These are phyloP conservation scores for Zeuzera pyrina DNA, from an alignment of 2,888 invertebrate species.

Conservation along the genomic window DNA sequence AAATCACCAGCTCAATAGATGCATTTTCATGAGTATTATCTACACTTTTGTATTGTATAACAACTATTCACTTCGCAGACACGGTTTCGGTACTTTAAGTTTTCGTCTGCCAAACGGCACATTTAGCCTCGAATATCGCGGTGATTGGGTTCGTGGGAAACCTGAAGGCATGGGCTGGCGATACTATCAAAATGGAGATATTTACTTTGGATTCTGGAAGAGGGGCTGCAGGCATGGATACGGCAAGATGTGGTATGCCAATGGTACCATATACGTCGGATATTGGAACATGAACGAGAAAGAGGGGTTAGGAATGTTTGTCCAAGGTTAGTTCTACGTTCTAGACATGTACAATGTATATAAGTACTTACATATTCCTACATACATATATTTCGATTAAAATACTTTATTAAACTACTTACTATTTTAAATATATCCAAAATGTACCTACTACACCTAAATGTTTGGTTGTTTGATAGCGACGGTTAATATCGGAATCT, in stretches of 20 bases:
- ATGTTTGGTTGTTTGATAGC: no score
- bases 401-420: no score
- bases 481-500: no score
- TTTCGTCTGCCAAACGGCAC: constrained; percentile 45
- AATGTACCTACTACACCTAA: no score
- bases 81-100: constrained; percentile 74
- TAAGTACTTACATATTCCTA: no score
- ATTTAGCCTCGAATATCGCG: constrained; percentile 66
- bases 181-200: constrained; percentile 70
- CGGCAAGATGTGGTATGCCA: constrained; percentile 75
- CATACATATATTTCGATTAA: no score
- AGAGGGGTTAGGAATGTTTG: constrained; percentile 69
- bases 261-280: constrained; percentile 75
- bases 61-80: constrained; percentile 32
- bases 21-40: no score
- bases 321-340: constrained; percentile 47
- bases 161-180: constrained; percentile 72
- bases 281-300: constrained; percentile 65
- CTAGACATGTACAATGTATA: no score
- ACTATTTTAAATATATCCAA: no score
- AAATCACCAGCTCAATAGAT: no score
- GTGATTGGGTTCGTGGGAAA: constrained; percentile 73
- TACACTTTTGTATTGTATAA: no score
- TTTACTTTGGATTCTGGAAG: constrained; percentile 74
- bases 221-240: constrained; percentile 67